These are phyloP conservation scores for Rhabditoides inermis DNA, from an alignment of 2,888 invertebrate genomes.

Conservation along the genomic window DNA sequence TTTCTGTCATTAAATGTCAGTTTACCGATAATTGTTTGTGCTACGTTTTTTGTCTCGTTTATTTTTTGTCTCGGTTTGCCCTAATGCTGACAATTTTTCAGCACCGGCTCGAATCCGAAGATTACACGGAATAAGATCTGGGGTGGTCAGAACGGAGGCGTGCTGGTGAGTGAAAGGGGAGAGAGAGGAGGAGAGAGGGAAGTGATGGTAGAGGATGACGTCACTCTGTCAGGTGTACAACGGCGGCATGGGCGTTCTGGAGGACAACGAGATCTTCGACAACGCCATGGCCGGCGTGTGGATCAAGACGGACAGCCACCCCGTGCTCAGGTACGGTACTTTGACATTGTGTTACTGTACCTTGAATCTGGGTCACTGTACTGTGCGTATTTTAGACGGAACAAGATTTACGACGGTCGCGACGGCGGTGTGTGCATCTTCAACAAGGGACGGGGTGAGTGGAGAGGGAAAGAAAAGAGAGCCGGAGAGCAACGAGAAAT, in stretches of 20 bases:
- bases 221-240: conserved; percentile 79
- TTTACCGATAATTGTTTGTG: too few species aligned
- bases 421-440: conserved; percentile 84
- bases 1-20: too few species aligned
- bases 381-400: too few species aligned
- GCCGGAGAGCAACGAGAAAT: too few species aligned
- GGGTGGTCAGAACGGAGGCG: conserved; percentile 99
- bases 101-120: conserved; percentile 94
- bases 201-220: not conserved
- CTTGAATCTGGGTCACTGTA: too few species aligned
- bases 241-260: conserved; percentile 85
- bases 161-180: conserved; percentile 70
- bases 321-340: too few species aligned
- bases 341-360: too few species aligned
- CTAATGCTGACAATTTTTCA: too few species aligned
- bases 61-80: too few species aligned
- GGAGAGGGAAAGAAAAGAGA: too few species aligned
- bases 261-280: conserved; percentile 87
- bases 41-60: too few species aligned
- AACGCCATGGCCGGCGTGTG: conserved; percentile 99
- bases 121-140: conserved; percentile 97
- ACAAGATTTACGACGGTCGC: conserved; percentile 47
- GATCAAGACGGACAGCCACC: conserved; percentile 99
- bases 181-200: too few species aligned
- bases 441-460: conserved; percentile 85